Base-by-base conservation (phyloP, 64 coral and sea anemone species). In the Porites australiensis region DNA sequence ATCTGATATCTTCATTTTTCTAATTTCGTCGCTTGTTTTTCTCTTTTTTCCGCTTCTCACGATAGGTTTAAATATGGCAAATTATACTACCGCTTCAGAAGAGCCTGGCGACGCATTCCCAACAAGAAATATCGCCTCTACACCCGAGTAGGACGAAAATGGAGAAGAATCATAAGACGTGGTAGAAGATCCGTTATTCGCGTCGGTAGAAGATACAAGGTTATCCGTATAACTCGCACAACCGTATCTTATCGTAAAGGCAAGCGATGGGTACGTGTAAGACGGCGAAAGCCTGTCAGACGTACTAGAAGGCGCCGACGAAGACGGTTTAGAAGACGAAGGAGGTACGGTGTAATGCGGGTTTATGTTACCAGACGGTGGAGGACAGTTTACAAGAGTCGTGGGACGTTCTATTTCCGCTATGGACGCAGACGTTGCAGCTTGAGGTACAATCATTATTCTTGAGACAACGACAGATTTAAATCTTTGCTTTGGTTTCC, bases 261-360 rank as follows among this genome's bases (percentile, higher is more conserved):
- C 8, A 5, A 63, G 18, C 44, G 45, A 18, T 84, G 81, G 81
- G 0, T 67, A 51, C 9, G 2, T 3, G 50, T 84, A 0, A 84
- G 46, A 84, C 81, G 44, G 43, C 44, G 81, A 68, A 68, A 8
- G 49, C 81, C 44, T 69, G 2, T 19, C 8, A 67, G 58, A 8
- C 58, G 58, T 16, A 76, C 2, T 18, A 64, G 62, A 84, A 5
- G n/a, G 18, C 81, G 15, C 69, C 64, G 81, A 60, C 59, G 79
- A 47, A 48, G 81, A 47, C 61, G 81, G 60, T 49, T 18, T 37
- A 50, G 60, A 37, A 37, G 27, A 47, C 12, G 44, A 84, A 84
- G 81, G 45, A 61, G 62, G 22, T 50, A 67, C 81, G 47, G 61
- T 8, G 62, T 84, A 27, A 84, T 84, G 81, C 81, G 81, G 45